Conservation (phyloP, 2,113 vertebrate species). For the Castor canadensis region DNA sequence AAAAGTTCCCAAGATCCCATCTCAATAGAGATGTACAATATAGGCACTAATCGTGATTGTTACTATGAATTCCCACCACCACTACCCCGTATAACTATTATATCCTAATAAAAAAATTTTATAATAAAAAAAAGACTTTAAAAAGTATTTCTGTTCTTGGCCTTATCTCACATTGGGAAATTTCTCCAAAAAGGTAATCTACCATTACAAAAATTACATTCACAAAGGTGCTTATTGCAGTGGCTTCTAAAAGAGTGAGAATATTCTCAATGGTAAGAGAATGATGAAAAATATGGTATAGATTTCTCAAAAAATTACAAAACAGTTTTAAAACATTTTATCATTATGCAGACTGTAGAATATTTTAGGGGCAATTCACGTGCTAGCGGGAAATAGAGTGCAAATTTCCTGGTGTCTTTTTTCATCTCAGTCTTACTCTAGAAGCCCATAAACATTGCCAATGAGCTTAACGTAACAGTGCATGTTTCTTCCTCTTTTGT, state of each 20-base stretch:
- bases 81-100: too few relatives aligned
- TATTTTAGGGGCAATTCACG: neutral
- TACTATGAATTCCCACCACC: too few relatives aligned
- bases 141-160: neutral
- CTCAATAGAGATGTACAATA: too few relatives aligned
- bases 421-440: neutral
- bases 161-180: neutral
- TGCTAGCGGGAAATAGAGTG: neutral
- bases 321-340: neutral
- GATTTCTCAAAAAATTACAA: neutral
- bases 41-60: too few relatives aligned
- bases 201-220: neutral
- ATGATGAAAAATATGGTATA: neutral
- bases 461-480: neutral
- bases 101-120: too few relatives aligned
- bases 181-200: neutral
- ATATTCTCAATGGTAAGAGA: neutral
- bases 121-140: too few relatives aligned
- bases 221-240: neutral
- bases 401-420: neutral
- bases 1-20: too few relatives aligned
- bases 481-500: neutral
- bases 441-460: neutral
- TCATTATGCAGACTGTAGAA: neutral
- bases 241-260: neutral